These are phyloP conservation scores for Polydrusus pterygomalis DNA, from an alignment of 2,888 invertebrate genomes.

Conservation along the genomic window DNA sequence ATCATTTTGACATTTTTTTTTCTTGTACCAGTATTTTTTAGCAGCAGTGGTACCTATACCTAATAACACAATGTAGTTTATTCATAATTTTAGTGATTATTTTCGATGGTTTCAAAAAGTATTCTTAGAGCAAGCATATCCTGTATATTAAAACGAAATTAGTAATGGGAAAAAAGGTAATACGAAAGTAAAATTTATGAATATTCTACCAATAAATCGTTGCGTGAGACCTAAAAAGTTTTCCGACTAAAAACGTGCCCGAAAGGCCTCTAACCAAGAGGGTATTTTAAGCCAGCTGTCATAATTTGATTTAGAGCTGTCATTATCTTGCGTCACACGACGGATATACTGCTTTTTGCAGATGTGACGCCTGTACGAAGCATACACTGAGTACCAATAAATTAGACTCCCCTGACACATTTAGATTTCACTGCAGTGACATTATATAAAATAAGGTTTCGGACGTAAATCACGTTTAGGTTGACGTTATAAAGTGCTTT, in stretches of 20 bases:
- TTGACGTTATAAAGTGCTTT: constrained; percentile 66
- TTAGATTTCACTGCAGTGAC: constrained; percentile 69
- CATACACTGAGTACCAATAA: constrained; percentile 58
- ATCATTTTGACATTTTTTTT: too few relatives aligned
- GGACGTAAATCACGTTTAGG: constrained; percentile 77
- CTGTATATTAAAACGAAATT: constrained; percentile 5
- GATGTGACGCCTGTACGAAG: constrained; percentile 58
- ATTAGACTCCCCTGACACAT: constrained; percentile 64
- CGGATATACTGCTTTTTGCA: constrained; percentile 58
- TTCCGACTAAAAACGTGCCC: constrained; percentile 53
- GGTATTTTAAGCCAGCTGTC: constrained; percentile 57
- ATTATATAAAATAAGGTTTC: constrained; percentile 76
- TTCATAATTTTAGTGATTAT: too few relatives aligned
- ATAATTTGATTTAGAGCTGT: constrained; percentile 59
- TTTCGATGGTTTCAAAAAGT: too few relatives aligned
- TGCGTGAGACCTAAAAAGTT: constrained; percentile 53
- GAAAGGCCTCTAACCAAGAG: constrained; percentile 54
- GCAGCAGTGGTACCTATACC: too few relatives aligned
- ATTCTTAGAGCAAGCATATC: neutral
- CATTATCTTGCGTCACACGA: constrained; percentile 59
- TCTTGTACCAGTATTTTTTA: too few relatives aligned
- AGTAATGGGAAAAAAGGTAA: constrained; percentile 29
- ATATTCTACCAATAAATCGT: constrained; percentile 52
- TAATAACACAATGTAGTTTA: too few relatives aligned
- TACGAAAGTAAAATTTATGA: constrained; percentile 50